Percentiles rank a stretch among this genome's conserved stretches.
phyloP scores from a whole-genome alignment of 2,797 vertebrate species.

The Acipenser ruthenus region DNA sequence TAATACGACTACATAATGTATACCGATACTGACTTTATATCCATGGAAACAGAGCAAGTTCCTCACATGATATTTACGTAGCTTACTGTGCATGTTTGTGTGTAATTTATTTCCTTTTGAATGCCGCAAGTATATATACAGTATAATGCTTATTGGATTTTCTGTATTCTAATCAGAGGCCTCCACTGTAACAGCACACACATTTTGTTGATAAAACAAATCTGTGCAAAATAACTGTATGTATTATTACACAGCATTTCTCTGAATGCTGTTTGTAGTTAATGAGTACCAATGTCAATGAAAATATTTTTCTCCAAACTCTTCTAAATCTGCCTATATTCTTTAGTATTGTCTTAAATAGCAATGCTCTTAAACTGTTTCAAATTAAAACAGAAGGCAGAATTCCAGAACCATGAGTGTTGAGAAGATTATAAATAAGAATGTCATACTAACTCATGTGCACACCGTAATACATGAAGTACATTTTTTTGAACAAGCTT shows the following conservation, averaged over 20 bases:
- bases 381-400: background rate
- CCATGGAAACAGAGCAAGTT: background rate
- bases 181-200: background rate
- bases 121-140: background rate
- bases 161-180: background rate
- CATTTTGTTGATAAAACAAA: background rate
- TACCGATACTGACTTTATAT: background rate
- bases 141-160: background rate
- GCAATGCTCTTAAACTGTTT: background rate
- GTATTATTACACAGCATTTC: background rate
- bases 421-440: background rate
- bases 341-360: background rate
- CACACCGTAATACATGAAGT: no score
- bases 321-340: background rate
- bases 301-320: background rate
- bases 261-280: background rate
- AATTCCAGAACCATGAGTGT: background rate
- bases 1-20: background rate
- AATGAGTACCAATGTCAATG: background rate
- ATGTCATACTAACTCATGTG: no score
- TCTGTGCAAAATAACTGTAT: background rate
- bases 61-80: background rate
- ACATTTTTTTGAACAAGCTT: no score
- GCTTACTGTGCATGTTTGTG: background rate
- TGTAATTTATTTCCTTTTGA: background rate